Evolutionary conservation across 2,888 invertebrate species (phyloP), one percentile per base, ranked within the genome.

Genomic region (Tinea trinotella): DNA sequence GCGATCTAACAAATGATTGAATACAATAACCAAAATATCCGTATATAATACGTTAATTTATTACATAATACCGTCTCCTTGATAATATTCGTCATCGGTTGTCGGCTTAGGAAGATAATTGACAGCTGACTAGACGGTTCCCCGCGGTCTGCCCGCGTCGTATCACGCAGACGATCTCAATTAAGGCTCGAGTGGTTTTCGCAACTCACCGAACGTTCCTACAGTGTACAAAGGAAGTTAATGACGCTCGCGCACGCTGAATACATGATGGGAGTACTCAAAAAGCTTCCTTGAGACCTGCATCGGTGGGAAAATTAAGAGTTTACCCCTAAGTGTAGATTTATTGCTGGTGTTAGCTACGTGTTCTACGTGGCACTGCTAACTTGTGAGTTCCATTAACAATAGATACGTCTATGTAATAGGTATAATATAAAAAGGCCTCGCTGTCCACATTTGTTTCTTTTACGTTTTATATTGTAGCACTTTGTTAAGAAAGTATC

Each of bases 111-210:
- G 36, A 3, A 20, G 62, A 64, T 66, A 67, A 65, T 60, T 62
- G 64, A 60, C 60, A 61, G 63, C 61, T 66, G 63, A 66, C 62
- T 63, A 64, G 70, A 63, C 64, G 54, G 60, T 62, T 62, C 48
- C 30, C 48, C 30, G 53, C 40, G 24, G 35, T n/a, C 18, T 46
- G 50, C 54, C 52, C 58, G 58, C 58, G 61, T 19, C 36, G 63
- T 66, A 68, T 74, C 68, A 60, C 34, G 35, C 62, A 65, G 66
- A 64, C 70, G 71, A 76, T 79, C 77, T 81, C 72, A 76, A 81
- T 77, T 76, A 74, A 74, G 71, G 65, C 68, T 49, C 70, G 66
- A 79, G 74, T 70, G 74, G 70, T 76, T 76, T 74, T 73, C 67
- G 69, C 72, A 72, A 71, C 71, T 75, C 74, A 70, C 66, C 65